phyloP scores from a whole-genome alignment of 2,888 invertebrate genomes.

The Melangyna quadrimaculata region DNA sequence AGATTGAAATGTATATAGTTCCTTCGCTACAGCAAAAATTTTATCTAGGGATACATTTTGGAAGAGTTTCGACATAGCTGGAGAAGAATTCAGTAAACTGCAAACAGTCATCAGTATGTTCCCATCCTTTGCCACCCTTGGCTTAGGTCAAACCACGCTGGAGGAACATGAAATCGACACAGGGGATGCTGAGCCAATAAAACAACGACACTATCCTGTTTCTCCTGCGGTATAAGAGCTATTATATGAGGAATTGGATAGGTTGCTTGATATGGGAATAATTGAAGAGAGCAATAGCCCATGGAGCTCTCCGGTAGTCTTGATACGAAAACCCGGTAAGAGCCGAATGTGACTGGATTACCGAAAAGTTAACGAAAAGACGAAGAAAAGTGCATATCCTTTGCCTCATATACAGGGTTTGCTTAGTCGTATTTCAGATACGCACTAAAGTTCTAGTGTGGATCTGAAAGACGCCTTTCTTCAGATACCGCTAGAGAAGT shows the following conservation, averaged over 20 bases:
- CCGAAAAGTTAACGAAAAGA: slow-evolving; percentile 66
- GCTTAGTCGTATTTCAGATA: slow-evolving; percentile 71
- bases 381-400: slow-evolving; percentile 56
- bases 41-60: no score
- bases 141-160: slow-evolving; percentile 29
- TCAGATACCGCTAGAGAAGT: slow-evolving; percentile 23
- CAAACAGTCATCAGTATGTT: slow-evolving; percentile 18
- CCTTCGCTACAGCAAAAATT: no score
- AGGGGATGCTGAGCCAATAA: slow-evolving; percentile 28
- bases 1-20: no score
- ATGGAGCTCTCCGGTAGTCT: slow-evolving; percentile 75
- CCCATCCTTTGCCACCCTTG: slow-evolving; percentile 46
- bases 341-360: no score
- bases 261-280: slow-evolving; percentile 16
- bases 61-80: no score
- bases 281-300: slow-evolving; percentile 68
- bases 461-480: slow-evolving; percentile 16
- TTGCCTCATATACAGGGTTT: slow-evolving; percentile 73
- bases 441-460: neutral
- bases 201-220: slow-evolving; percentile 51
- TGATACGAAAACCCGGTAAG: neutral
- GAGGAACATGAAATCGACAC: slow-evolving; percentile 40
- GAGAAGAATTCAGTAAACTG: neutral
- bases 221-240: slow-evolving; percentile 41
- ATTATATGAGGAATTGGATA: slow-evolving; percentile 72